Percentiles rank a stretch among this genome's conserved stretches.
Evolutionary conservation across 2,113 vertebrate genomes (phyloP).

Genomic region (Noturus placidus): DNA sequence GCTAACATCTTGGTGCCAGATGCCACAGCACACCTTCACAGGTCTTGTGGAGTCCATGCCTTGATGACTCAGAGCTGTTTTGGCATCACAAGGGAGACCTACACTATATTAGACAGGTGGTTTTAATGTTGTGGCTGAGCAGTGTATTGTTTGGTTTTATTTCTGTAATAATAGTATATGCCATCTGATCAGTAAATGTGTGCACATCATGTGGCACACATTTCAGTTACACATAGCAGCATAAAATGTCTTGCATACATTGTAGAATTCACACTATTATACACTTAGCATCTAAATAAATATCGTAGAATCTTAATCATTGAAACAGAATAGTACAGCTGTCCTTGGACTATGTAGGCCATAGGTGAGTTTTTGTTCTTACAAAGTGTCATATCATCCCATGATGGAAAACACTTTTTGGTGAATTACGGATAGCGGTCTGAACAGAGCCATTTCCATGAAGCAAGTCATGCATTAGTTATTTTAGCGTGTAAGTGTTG

Average conservation of each 20-base stretch:
- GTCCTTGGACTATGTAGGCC: neutral
- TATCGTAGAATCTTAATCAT: neutral
- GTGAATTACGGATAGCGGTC: conserved; percentile 46
- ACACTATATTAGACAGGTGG: no score
- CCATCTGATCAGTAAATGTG: neutral
- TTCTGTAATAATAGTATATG: neutral
- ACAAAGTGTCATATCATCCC: conserved; percentile 38
- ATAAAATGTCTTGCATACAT: neutral
- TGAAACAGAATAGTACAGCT: neutral
- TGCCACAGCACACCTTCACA: no score
- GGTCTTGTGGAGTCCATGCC: no score
- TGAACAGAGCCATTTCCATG: conserved; percentile 43
- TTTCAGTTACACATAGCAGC: neutral
- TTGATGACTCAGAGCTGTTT: no score
- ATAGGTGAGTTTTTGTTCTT: conserved; percentile 31
- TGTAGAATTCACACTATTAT: neutral
- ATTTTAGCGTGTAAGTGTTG: conserved; percentile 28
- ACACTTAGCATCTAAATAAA: neutral
- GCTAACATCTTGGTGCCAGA: no score
- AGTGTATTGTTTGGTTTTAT: neutral
- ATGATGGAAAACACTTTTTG: conserved; percentile 39
- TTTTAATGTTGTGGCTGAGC: no score
- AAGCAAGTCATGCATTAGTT: conserved; percentile 44
- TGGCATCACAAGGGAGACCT: no score
- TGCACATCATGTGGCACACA: neutral